Conservation (phyloP, 2,113 vertebrate species). For the Nesogale talazaci region DNA sequence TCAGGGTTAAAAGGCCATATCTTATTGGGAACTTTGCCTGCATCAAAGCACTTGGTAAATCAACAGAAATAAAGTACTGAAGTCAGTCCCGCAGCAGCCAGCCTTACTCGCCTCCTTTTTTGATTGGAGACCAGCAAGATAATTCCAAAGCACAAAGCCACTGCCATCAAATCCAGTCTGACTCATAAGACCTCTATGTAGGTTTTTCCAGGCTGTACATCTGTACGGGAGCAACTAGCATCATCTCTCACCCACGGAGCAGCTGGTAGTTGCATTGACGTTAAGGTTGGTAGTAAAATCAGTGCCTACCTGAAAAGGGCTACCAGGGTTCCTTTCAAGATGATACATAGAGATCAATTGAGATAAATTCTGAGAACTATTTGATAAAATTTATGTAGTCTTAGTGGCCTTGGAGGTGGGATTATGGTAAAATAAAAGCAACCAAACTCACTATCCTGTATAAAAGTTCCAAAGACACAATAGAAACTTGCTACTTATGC, state of each 20-base stretch:
- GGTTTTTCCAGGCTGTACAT: too few species aligned
- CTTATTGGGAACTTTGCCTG: not conserved
- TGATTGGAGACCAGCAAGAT: not conserved
- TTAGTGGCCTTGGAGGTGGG: not conserved
- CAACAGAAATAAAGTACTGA: not conserved
- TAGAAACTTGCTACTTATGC: not conserved
- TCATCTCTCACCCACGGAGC: too few species aligned
- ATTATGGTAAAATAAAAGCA: not conserved
- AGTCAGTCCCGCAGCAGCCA: not conserved
- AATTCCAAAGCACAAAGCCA: not conserved
- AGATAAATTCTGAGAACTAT: conserved; percentile 7
- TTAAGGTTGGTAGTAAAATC: too few species aligned
- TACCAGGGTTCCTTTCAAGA: too few species aligned
- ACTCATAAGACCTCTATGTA: too few species aligned
- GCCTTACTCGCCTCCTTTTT: not conserved
- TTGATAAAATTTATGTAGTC: not conserved
- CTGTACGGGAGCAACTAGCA: too few species aligned
- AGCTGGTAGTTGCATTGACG: too few species aligned
- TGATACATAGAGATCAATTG: not conserved
- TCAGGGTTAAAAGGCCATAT: not conserved
- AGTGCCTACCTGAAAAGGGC: too few species aligned
- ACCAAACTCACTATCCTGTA: not conserved
- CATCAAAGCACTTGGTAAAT: not conserved
- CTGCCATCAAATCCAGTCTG: too few species aligned
- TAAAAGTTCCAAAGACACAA: not conserved